Base-by-base conservation (phyloP, 2,888 invertebrate genomes). In the Elmis aenea region DNA sequence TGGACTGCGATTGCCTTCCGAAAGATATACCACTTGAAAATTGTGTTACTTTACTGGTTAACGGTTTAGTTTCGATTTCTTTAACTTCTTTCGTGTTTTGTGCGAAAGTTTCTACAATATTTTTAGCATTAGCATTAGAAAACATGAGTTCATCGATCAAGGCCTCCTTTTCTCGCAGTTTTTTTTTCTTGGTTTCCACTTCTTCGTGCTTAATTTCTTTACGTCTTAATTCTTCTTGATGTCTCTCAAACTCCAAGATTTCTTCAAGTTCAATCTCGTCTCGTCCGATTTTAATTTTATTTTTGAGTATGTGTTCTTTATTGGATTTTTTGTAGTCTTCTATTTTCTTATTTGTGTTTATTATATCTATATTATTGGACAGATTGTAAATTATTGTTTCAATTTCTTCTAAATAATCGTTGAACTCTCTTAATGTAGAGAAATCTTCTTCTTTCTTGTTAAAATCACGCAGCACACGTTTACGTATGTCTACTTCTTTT, bases 361-460 rank as follows among this genome's bases (percentile, higher is more conserved):
- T 77, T 25, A 91, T 73, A 65, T 96, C 92, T 40, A 92, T 84
- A 61, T 92, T 86, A 71, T 93, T 88, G 2, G 82, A 79, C 52
- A 97, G 71, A 72, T 95, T 95, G 65, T 79, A 94, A 39, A 97
- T 83, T 51, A 95, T 87, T 1, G 79, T 81, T 68, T 96, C 97
- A 23, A 96, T 80, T 69, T 91, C 88, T 69, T 99, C 99, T 51
- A 99, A 74, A 66, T 99, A 99, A 67, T 96, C 89, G 68, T 99
- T 96, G 66, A 85, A 99, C 39, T 92, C 94, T 21, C 79, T 70
- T 35, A 93, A 65, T 0, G 81, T 73, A 0, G 70, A 63, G 64
- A 99, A 99, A 66, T 99, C 97, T 49, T 93, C 92, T 63, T 94
- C 91, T 59, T 86, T 91, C 60, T 95, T 93, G 61, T 95, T 96